These are phyloP conservation scores for Chamaetylas fuelleborni DNA, from an alignment of 2,113 vertebrate species.

Conservation along the genomic window DNA sequence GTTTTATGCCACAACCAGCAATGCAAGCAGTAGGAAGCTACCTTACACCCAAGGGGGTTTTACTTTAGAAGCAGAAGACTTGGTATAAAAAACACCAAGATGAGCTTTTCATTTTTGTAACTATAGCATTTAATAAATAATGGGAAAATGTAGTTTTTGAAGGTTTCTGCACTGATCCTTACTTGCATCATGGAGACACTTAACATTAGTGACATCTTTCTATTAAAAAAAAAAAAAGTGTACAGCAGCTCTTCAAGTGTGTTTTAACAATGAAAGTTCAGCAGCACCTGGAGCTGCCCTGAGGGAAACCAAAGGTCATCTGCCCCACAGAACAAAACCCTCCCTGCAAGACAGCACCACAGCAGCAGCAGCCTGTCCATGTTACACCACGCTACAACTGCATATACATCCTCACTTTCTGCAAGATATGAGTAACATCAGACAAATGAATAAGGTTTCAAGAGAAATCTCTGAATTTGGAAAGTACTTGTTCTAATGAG, in stretches of 20 bases:
- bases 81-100: background rate
- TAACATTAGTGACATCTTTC: background rate
- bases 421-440: background rate
- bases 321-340: background rate
- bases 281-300: background rate
- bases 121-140: background rate
- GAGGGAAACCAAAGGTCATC: background rate
- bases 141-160: rapidly evolving
- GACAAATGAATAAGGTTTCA: background rate
- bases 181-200: background rate
- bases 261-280: background rate
- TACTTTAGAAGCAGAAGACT: background rate
- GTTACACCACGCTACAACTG: background rate
- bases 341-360: background rate
- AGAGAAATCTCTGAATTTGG: background rate
- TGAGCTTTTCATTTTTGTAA: background rate
- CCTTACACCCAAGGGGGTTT: background rate
- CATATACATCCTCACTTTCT: background rate
- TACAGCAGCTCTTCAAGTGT: background rate
- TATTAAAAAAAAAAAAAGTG: background rate
- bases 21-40: background rate
- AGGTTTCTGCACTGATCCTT: background rate
- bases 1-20: background rate
- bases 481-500: background rate
- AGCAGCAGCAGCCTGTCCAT: background rate